A percentile compares a stretch with the other conserved stretches of the same genome.
These are phyloP conservation scores for Mormoops blainvillei DNA, from an alignment of 2,113 vertebrate genomes.

Conservation along the genomic window DNA sequence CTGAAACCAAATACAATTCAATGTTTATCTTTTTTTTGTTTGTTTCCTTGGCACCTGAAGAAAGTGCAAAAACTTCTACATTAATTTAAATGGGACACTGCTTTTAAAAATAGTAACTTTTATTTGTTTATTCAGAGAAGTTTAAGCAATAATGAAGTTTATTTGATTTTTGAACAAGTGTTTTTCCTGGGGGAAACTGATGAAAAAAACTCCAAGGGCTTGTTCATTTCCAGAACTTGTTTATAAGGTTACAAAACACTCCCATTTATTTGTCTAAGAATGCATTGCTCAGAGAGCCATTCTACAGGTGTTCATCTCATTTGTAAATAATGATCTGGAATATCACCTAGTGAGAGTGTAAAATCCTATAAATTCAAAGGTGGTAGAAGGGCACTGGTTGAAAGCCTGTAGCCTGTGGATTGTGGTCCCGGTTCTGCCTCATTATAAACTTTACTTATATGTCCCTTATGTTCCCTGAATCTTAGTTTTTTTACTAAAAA, in stretches of 20 bases:
- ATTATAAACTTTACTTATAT: neutral
- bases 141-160: conserved; percentile 32
- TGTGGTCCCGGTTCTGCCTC: neutral
- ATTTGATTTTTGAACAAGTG: conserved; percentile 37
- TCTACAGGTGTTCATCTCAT: neutral
- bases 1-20: neutral
- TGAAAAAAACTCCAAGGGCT: neutral
- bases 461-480: neutral
- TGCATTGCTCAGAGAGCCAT: neutral
- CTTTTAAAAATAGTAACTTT: conserved; percentile 44
- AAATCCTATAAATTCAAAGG: neutral
- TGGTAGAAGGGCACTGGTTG: neutral
- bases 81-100: conserved; percentile 24
- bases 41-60: conserved; percentile 32
- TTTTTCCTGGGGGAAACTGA: neutral
- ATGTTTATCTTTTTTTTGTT: conserved; percentile 22
- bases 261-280: neutral
- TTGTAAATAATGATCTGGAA: neutral
- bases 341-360: neutral
- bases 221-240: conserved; percentile 17
- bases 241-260: neutral
- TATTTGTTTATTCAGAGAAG: conserved; percentile 21
- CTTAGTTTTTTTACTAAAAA: neutral
- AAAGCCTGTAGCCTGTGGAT: neutral
- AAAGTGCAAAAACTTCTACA: neutral